Evolutionary conservation across 92 coral and sea anemone genomes (phyloP).

Genomic region (Chrysogorgia sp.): DNA sequence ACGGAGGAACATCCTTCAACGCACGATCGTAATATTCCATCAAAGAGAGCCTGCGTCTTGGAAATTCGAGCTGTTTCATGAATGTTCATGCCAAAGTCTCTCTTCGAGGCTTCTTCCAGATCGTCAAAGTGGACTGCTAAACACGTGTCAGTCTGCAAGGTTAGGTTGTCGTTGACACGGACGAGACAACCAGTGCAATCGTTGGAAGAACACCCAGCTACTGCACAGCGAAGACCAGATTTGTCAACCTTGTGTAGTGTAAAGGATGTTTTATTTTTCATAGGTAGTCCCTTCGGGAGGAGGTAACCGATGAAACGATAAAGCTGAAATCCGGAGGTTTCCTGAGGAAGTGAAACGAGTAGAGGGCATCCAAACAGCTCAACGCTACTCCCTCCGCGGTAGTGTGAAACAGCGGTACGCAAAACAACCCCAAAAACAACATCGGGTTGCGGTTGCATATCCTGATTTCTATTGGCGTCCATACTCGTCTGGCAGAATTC

Average conservation of each 20-base stretch:
- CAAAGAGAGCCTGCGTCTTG: constrained; percentile 16
- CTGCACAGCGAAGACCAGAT: constrained; percentile 12
- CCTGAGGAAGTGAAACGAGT: constrained; percentile 3
- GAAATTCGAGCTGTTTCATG: not conserved
- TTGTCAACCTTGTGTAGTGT: constrained; percentile 27
- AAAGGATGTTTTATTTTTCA: constrained; percentile 32
- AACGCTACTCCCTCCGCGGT: not conserved
- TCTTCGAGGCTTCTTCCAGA: constrained; percentile 15
- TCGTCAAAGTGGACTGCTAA: constrained; percentile 30
- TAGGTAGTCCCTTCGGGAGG: constrained; percentile 26
- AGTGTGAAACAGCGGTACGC: not conserved
- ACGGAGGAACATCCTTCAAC: constrained; percentile 8
- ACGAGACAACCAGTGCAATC: constrained; percentile 24
- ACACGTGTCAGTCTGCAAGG: constrained; percentile 1
- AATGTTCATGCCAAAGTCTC: not conserved
- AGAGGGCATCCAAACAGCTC: constrained; percentile 27
- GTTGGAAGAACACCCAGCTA: not conserved
- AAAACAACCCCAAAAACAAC: constrained; percentile 16
- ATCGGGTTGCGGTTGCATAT: not conserved
- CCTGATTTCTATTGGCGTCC: not conserved
- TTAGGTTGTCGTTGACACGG: constrained; percentile 16
- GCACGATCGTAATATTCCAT: constrained; percentile 29
- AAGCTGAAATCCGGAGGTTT: constrained; percentile 17
- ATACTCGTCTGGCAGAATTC: constrained; percentile 6
- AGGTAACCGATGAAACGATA: constrained; percentile 32